Conservation (phyloP, 37 sponge, comb jelly and placozoan genomes). For the Crambe crambe region DNA sequence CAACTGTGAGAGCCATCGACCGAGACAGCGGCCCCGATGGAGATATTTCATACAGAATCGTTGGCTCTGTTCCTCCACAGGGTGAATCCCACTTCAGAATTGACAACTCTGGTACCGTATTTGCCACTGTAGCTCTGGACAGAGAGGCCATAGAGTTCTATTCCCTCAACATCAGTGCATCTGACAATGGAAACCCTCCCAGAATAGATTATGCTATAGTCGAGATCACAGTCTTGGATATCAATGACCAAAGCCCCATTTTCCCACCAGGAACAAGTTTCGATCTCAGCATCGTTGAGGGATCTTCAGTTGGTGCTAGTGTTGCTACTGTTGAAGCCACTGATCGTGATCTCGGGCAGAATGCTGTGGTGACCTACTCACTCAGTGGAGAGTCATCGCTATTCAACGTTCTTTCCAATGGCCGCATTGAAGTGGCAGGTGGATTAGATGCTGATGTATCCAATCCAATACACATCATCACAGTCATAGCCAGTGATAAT, state of each 20-base stretch:
- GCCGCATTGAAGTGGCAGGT: not conserved
- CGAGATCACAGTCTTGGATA: slow-evolving; percentile 46
- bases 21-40: slow-evolving; percentile 49
- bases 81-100: slow-evolving; percentile 33
- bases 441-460: slow-evolving; percentile 28
- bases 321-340: slow-evolving; percentile 31
- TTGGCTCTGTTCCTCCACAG: slow-evolving; percentile 7
- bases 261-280: slow-evolving; percentile 12
- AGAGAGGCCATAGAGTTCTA: slow-evolving; percentile 36
- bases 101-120: slow-evolving; percentile 34
- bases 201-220: slow-evolving; percentile 26
- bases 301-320: not conserved
- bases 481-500: slow-evolving; percentile 25
- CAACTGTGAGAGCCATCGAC: slow-evolving; percentile 39
- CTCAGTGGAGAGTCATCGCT: slow-evolving; percentile 5
- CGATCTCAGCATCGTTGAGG: slow-evolving; percentile 17
- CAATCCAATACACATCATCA: slow-evolving; percentile 15
- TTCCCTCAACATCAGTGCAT: slow-evolving; percentile 44
- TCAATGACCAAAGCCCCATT: slow-evolving; percentile 58
- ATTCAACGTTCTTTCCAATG: slow-evolving; percentile 9
- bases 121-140: slow-evolving; percentile 47
- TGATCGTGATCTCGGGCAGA: slow-evolving; percentile 42
- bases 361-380: slow-evolving; percentile 38
- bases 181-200: slow-evolving; percentile 21
- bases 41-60: slow-evolving; percentile 25